These are phyloP conservation scores for Atta colombica DNA, from an alignment of 1,140 invertebrate species.

Conservation along the genomic window DNA sequence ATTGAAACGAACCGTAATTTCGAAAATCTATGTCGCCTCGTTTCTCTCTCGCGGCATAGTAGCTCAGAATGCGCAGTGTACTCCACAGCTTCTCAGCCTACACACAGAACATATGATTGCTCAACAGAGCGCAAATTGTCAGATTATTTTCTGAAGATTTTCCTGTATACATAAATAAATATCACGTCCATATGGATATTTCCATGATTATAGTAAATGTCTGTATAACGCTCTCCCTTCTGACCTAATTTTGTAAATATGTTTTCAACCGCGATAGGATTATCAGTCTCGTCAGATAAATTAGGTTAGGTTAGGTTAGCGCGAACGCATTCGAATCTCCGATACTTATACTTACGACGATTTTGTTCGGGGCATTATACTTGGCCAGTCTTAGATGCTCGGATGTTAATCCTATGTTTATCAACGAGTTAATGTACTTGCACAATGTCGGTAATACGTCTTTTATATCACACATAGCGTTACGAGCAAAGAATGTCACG, in stretches of 20 bases:
- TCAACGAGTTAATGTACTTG: constrained; percentile 72
- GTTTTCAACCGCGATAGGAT: no score
- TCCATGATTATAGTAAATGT: no score
- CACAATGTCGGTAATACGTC: constrained; percentile 74
- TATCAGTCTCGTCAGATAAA: no score
- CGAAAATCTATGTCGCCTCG: constrained; percentile 64
- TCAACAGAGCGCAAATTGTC: not conserved
- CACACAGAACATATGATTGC: constrained; percentile 8
- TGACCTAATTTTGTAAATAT: no score
- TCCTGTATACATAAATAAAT: no score
- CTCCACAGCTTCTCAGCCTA: constrained; percentile 66
- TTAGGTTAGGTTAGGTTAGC: constrained; percentile 36
- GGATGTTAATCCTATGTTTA: constrained; percentile 70
- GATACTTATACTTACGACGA: constrained; percentile 71
- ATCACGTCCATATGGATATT: no score
- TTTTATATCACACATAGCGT: constrained; percentile 76
- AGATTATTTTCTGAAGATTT: no score
- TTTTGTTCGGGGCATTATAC: constrained; percentile 65
- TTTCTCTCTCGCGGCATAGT: constrained; percentile 69
- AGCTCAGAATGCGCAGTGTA: constrained; percentile 73
- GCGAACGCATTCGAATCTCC: constrained; percentile 8
- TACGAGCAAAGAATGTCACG: not conserved
- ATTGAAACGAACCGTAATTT: constrained; percentile 75
- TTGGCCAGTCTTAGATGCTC: constrained; percentile 79
- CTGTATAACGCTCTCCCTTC: no score